Conservation (phyloP, 2,113 vertebrate genomes). For the Mobula hypostoma region DNA sequence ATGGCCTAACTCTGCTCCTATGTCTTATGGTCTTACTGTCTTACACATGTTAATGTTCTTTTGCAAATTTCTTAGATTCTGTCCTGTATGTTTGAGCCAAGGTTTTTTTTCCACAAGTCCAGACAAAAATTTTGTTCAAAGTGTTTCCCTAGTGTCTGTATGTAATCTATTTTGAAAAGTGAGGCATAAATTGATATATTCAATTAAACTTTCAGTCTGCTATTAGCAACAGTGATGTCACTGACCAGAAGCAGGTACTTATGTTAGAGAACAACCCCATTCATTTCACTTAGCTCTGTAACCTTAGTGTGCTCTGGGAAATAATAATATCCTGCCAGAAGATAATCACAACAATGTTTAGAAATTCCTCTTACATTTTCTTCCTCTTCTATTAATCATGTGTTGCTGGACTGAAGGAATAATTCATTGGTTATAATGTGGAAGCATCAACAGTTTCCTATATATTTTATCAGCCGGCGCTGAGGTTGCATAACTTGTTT, state of each 20-base stretch:
- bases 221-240: neutral
- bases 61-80: neutral
- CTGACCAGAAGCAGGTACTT: neutral
- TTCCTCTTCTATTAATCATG: neutral
- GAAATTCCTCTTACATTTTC: neutral
- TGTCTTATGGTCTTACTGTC: no score
- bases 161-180: neutral
- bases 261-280: neutral
- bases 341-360: neutral
- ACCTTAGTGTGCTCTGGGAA: neutral
- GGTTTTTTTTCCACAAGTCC: neutral
- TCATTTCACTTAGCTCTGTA: neutral
- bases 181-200: neutral
- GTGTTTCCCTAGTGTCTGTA: neutral
- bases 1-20: no score
- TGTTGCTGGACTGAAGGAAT: neutral
- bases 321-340: neutral
- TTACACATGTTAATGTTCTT: neutral
- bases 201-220: neutral
- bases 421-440: neutral
- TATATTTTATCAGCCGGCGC: neutral
- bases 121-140: neutral
- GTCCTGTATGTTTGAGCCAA: no score
- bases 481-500: neutral
- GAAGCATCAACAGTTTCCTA: neutral